Conservation (phyloP, 2,113 vertebrate genomes). For the Paracanthobrama guichenoti region DNA sequence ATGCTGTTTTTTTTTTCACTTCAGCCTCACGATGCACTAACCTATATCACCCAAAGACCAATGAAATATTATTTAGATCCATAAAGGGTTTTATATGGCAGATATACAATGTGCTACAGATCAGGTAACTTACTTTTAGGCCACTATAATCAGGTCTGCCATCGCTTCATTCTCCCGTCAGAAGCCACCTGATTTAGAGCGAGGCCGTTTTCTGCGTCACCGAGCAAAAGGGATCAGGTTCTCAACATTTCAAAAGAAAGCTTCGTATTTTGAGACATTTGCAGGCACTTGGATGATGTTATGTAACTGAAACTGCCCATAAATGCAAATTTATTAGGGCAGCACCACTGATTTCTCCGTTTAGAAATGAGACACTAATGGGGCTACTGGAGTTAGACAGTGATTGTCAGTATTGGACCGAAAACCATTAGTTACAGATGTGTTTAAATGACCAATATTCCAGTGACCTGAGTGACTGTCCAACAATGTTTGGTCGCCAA, state of each 20-base stretch:
- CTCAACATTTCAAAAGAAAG: slow-evolving; percentile 23
- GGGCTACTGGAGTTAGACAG: slow-evolving; percentile 3
- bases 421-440: slow-evolving; percentile 44
- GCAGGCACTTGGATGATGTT: slow-evolving; percentile 16
- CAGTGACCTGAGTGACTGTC: background rate
- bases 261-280: slow-evolving; percentile 16
- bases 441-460: slow-evolving; percentile 40
- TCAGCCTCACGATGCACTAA: background rate
- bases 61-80: slow-evolving; percentile 51
- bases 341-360: background rate
- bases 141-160: slow-evolving; percentile 71
- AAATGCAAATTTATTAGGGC: slow-evolving; percentile 35
- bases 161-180: slow-evolving; percentile 50
- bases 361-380: background rate
- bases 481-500: background rate
- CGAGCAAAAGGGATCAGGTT: slow-evolving; percentile 26
- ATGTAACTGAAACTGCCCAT: slow-evolving; percentile 11
- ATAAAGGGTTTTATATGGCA: slow-evolving; percentile 55
- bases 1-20: too few species aligned
- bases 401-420: background rate
- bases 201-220: slow-evolving; percentile 40
- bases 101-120: slow-evolving; percentile 48
- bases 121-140: slow-evolving; percentile 61
- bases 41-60: slow-evolving; percentile 28
- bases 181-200: slow-evolving; percentile 39